Conservation (phyloP, 1,140 invertebrate genomes). For the Tyrophagus putrescentiae region DNA sequence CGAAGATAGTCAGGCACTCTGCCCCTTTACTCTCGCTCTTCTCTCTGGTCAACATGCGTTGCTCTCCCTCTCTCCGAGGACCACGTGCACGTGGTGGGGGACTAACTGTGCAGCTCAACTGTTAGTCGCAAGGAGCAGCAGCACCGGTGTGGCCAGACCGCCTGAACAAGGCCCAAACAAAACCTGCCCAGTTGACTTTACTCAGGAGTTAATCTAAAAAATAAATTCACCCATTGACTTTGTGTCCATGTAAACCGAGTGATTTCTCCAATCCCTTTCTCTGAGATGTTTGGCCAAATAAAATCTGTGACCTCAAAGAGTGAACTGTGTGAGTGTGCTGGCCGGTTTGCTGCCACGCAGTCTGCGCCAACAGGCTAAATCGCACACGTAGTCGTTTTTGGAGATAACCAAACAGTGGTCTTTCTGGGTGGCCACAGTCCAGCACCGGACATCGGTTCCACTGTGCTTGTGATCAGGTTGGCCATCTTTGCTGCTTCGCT, state of each 20-base stretch:
- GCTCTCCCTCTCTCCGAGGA: background rate
- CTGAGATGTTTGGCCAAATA: slow-evolving; percentile 9
- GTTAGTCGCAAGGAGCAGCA: too few species aligned
- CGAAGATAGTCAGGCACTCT: too few species aligned
- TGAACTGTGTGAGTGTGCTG: too few species aligned
- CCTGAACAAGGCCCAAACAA: background rate
- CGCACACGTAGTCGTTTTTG: too few species aligned
- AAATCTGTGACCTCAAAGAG: too few species aligned
- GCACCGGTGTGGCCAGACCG: too few species aligned
- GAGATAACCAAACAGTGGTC: slow-evolving; percentile 7
- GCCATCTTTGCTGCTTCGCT: too few species aligned
- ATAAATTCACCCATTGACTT: slow-evolving; percentile 14
- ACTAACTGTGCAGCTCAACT: too few species aligned
- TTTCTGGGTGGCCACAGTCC: background rate
- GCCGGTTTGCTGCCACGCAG: too few species aligned
- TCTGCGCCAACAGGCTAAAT: too few species aligned
- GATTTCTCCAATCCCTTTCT: background rate
- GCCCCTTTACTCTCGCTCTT: background rate
- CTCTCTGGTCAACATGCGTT: background rate
- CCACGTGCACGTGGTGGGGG: slow-evolving; percentile 3
- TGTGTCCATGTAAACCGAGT: slow-evolving; percentile 8
- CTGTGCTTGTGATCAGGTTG: too few species aligned
- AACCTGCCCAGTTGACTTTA: background rate
- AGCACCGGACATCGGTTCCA: too few species aligned
- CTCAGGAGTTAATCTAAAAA: slow-evolving; percentile 12